Conservation (phyloP, 2,888 invertebrate species). For the Drosophila sordidapex region DNA sequence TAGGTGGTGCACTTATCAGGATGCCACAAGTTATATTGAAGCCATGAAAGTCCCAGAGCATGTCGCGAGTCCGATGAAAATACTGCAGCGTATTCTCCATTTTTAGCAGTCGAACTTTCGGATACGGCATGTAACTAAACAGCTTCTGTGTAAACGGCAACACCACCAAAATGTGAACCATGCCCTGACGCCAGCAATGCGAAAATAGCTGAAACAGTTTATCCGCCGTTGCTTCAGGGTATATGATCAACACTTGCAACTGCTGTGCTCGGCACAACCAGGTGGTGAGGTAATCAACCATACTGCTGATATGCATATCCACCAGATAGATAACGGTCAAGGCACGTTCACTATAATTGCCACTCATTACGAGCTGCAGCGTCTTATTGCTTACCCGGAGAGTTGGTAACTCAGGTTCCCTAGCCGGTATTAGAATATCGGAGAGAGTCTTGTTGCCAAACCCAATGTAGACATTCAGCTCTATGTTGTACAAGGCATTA, state of each 20-base stretch:
- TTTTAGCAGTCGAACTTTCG: slow-evolving; percentile 32
- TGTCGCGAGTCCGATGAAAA: slow-evolving; percentile 23
- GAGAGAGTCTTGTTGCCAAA: slow-evolving; percentile 34
- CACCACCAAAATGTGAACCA: slow-evolving; percentile 56
- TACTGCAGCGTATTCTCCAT: slow-evolving; percentile 42
- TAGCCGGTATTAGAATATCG: slow-evolving; percentile 6
- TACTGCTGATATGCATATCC: slow-evolving; percentile 3
- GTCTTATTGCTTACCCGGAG: slow-evolving; percentile 27
- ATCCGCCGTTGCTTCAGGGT: slow-evolving; percentile 29
- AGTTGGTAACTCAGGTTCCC: slow-evolving; percentile 24
- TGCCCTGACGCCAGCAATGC: slow-evolving; percentile 63
- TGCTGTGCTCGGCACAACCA: slow-evolving; percentile 66
- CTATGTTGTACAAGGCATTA: slow-evolving; percentile 45
- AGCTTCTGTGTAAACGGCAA: slow-evolving; percentile 29
- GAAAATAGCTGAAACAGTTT: slow-evolving; percentile 44
- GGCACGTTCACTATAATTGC: slow-evolving; percentile 56
- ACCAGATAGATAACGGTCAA: slow-evolving; percentile 57
- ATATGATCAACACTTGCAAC: slow-evolving; percentile 57
- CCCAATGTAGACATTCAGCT: slow-evolving; percentile 59
- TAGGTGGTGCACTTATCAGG: slow-evolving; percentile 47
- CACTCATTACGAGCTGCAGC: slow-evolving; percentile 39
- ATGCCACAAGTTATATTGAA: slow-evolving; percentile 49
- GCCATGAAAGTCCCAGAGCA: slow-evolving; percentile 59
- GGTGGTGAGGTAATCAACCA: slow-evolving; percentile 42
- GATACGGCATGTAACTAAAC: slow-evolving; percentile 66